Base-by-base conservation (phyloP, 2,113 vertebrate genomes). In the Gasterosteus aculeatus region DNA sequence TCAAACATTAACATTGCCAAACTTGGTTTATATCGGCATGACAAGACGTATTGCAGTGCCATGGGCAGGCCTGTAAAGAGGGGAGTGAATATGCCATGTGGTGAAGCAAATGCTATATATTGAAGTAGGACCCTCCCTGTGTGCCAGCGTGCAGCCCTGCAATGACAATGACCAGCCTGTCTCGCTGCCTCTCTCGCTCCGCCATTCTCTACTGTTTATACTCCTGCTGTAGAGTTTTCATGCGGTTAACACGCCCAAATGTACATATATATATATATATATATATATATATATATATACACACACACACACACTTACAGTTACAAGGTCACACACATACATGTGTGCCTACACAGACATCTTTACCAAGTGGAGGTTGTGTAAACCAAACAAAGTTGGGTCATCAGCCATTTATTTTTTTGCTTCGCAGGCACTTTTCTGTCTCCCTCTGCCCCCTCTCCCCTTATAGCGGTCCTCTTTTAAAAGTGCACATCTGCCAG, bases 101-200 rank as follows among this genome's bases (percentile, higher is more conserved):
- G 56, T 54, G 49, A 58, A 64, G 64, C 22, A 63, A 77, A 75
- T 58, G 51, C 67, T 72, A 68, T 88, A 81, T 89, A 86, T 88
- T 92, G 80, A 81, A 81, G 69, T 54, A 65, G 75, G 84, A 87
- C 71, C 81, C 84, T 89, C 77, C 79, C 82, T 77, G 66, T 86
- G 75, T 87, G 85, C 70, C 80, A 75, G 76, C 59, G 72, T 72
- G 46, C 73, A 70, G 80, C 65, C 63, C 58, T 73, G 68, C 84
- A 72, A 75, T 93, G 91, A 94, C 91, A 94, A 93, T 91, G 92
- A 80, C 80, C 78, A 72, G 87, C 77, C 87, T 94, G 94, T 94
- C 58, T 90, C 39, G 84, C 77, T 72, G 82, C 82, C 79, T 80
- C 70, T 80, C 67, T 82, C 46, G 15, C 85, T 76, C 62, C 58